Evolutionary conservation across 2,888 invertebrate genomes (phyloP), one percentile per base, ranked within the genome.

Genomic region (Sarcophaga carnaria): DNA sequence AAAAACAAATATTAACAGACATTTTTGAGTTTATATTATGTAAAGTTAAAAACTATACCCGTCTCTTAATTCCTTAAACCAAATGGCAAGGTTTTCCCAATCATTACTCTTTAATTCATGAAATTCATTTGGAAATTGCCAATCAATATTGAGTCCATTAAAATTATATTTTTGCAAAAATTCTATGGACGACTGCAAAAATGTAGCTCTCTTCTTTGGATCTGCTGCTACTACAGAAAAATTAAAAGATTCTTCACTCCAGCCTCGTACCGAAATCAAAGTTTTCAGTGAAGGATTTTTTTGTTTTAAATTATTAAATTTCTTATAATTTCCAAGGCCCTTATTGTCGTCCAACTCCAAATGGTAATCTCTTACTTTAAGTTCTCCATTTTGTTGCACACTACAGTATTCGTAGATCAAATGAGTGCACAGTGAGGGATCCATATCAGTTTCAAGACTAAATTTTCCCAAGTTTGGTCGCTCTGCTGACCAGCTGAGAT

Each of bases 191-290:
- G 97, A 96, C 2, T 95, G 94, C 22, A 97, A 95, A 90, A 98
- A 98, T 86, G 95, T 95, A 47, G 95, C 94, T 74, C 98, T 94
- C 2, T 96, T 95, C 0, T 94, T 93, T 0, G 96, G 94, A 91
- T 95, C 96, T 91, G 97, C 97, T 0, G 97, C 97, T 76, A 98
- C 94, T 60, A 96, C 95, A 4, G 97, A 97, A 93, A 98, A 98
- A 91, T 98, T 98, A 1, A 96, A 96, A 0, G 96, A 97, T 0
- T 97, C 98, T 93, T 98, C 98, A 91, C 97, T 98, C 98, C 98
- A 98, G 0, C 98, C 98, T 11, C 99, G 98, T 78, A 98, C 95
- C 1, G 98, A 98, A 6, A 98, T 94, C 1, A 97, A 93, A 0
- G 97, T 96, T 92, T 97, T 97, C 0, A 91, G 75, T 0, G 88